Conservation (phyloP, 2,888 invertebrate species). For the Beris morrisii region DNA sequence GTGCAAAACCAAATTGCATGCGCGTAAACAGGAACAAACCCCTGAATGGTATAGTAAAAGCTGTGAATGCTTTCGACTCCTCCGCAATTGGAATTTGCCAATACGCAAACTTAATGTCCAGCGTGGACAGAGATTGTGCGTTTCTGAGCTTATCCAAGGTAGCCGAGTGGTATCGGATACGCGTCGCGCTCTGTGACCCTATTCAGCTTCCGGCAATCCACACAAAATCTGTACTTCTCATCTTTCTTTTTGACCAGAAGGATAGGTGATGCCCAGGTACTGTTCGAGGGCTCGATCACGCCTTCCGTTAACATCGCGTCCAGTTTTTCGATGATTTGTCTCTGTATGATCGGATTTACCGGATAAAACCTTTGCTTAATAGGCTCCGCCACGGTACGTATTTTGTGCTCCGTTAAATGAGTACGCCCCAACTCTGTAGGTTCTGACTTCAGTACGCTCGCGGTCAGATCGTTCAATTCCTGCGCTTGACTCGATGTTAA, state of each 20-base stretch:
- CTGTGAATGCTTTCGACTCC: neutral
- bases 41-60: neutral
- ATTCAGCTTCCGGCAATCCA: constrained; percentile 42
- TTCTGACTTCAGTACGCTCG: too few relatives aligned
- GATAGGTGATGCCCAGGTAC: constrained; percentile 36
- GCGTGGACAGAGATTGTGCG: neutral
- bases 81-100: constrained; percentile 40
- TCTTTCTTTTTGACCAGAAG: constrained; percentile 41
- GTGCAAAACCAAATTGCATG: constrained; percentile 29
- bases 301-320: too few relatives aligned
- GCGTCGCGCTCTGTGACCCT: constrained; percentile 41
- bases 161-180: constrained; percentile 42
- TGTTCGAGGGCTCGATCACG: too few relatives aligned
- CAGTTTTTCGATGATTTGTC: too few relatives aligned
- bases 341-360: too few relatives aligned
- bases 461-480: too few relatives aligned
- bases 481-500: too few relatives aligned
- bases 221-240: constrained; percentile 39
- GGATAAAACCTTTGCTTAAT: too few relatives aligned
- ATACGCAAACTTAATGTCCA: constrained; percentile 42
- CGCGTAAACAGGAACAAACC: neutral
- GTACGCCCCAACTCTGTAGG: too few relatives aligned
- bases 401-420: too few relatives aligned
- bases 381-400: too few relatives aligned
- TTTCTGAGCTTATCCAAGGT: neutral